Evolutionary conservation across 2,888 invertebrate genomes (phyloP).

Genomic region (Thumatha senex): DNA sequence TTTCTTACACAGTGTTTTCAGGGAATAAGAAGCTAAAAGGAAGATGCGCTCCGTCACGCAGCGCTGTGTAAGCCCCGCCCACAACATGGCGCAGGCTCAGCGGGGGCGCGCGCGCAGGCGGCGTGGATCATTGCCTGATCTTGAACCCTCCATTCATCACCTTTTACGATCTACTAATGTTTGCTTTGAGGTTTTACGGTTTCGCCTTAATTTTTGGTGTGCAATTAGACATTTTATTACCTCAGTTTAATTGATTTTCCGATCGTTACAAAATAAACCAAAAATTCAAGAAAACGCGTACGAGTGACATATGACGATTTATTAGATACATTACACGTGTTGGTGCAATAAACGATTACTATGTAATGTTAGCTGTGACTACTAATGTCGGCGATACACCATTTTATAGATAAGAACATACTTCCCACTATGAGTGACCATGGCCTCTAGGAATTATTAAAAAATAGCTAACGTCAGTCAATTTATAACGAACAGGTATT

Average conservation of each 20-base stretch:
- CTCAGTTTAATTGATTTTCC: conserved; percentile 52
- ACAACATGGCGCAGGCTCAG: conserved; percentile 66
- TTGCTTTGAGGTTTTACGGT: conserved; percentile 71
- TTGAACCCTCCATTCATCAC: conserved; percentile 78
- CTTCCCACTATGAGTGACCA: conserved; percentile 13
- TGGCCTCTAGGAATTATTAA: conserved; percentile 22
- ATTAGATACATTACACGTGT: conserved; percentile 31
- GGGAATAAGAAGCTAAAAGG: conserved; percentile 45
- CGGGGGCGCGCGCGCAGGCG: conserved; percentile 39
- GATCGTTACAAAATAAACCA: conserved; percentile 41
- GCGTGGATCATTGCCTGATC: conserved; percentile 60
- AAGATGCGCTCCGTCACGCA: conserved; percentile 43
- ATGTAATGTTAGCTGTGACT: conserved; percentile 20
- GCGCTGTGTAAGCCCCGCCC: conserved; percentile 56
- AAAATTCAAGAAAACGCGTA: conserved; percentile 40
- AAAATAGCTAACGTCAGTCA: conserved; percentile 11
- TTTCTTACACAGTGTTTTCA: conserved; percentile 51
- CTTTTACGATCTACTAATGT: conserved; percentile 65
- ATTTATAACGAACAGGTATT: conserved; percentile 3
- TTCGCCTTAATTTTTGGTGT: conserved; percentile 70
- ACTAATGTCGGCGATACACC: background rate
- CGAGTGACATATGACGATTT: conserved; percentile 30
- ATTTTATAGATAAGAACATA: conserved; percentile 26
- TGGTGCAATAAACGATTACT: conserved; percentile 26
- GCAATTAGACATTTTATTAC: conserved; percentile 61